A percentile compares a stretch with the other conserved stretches of the same genome.
These are phyloP conservation scores for Zingel zingel DNA, from an alignment of 2,113 vertebrate genomes.

Conservation along the genomic window DNA sequence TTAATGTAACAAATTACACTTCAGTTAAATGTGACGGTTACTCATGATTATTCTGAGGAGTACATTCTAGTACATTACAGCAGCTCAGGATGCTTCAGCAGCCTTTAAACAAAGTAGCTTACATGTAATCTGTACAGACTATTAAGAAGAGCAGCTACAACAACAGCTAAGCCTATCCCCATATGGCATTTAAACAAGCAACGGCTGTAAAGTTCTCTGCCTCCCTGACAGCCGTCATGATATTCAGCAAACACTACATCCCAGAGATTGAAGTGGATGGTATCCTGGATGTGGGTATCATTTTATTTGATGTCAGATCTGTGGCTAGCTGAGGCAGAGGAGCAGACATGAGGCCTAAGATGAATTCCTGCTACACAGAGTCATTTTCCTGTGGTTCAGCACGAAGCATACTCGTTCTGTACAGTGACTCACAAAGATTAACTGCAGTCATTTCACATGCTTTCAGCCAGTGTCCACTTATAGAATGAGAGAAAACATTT, in stretches of 20 bases:
- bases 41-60: slow-evolving; percentile 55
- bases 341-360: slow-evolving; percentile 51
- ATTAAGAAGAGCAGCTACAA: slow-evolving; percentile 75
- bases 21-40: slow-evolving; percentile 29
- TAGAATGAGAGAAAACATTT: slow-evolving; percentile 11
- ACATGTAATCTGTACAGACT: slow-evolving; percentile 78
- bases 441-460: slow-evolving; percentile 36
- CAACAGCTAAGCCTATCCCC: slow-evolving; percentile 71
- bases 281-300: slow-evolving; percentile 46
- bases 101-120: slow-evolving; percentile 80
- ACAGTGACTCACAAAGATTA: slow-evolving; percentile 62
- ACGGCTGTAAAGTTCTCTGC: slow-evolving; percentile 50
- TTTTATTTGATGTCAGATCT: slow-evolving; percentile 53
- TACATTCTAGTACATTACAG: slow-evolving; percentile 8
- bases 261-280: slow-evolving; percentile 22
- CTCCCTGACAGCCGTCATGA: slow-evolving; percentile 22
- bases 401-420: slow-evolving; percentile 43
- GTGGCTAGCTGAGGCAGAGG: slow-evolving; percentile 46
- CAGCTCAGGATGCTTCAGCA: slow-evolving; percentile 55
- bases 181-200: slow-evolving; percentile 75
- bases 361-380: slow-evolving; percentile 60
- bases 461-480: slow-evolving; percentile 38
- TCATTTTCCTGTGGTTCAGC: slow-evolving; percentile 63
- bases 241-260: slow-evolving; percentile 3
- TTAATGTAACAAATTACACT: slow-evolving; percentile 45